Evolutionary conservation across 2,888 invertebrate genomes (phyloP), one percentile per base, ranked within the genome.

Genomic region (Epinotia brunnichana): DNA sequence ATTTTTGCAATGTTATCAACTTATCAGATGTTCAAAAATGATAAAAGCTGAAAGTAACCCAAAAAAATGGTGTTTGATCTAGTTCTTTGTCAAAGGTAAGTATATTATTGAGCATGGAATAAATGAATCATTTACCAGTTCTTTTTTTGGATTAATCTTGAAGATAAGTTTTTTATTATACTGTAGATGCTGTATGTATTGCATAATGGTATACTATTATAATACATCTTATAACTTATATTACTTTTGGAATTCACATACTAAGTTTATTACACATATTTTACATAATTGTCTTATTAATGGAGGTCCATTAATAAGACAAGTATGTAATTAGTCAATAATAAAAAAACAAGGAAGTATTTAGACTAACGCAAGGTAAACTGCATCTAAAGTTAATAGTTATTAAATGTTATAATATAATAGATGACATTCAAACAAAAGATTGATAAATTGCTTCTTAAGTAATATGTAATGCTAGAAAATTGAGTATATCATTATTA

Each of bases 1-100:
- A 61, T 74, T 75, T 76, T 69, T 77, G 76, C 66, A 61, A 44
- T 68, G 63, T 77, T 77, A 78, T 78, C 77, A 76, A 70, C 61
- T 77, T 77, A 78, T 78, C 77, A 76, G 71, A 69, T 73, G 74
- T 76, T 74, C 76, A 77, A 76, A 61, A 75, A 76, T 69, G 77
- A 75, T 76, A 74, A 74, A 70, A 61, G 61, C 17, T 63, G 75
- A 69, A 73, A 69, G 66, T 62, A 56, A 19, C 57, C 9, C 13
- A 56, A 59, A 53, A 66, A 57, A 54, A 44, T 19, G 24, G 24
- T 24, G 48, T 24, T 51, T 44, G 35, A 59, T 59, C 41, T 57
- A 24, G n/a, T 44, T 69, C n/a, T 21, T 24, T 63, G 69, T 70
- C 62, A 70, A 70, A 48, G 62, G 70, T 19, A 63, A 21, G 15